Evolutionary conservation across 2,113 vertebrate genomes (phyloP).

Genomic region (Onychorhynchus coronatus): DNA sequence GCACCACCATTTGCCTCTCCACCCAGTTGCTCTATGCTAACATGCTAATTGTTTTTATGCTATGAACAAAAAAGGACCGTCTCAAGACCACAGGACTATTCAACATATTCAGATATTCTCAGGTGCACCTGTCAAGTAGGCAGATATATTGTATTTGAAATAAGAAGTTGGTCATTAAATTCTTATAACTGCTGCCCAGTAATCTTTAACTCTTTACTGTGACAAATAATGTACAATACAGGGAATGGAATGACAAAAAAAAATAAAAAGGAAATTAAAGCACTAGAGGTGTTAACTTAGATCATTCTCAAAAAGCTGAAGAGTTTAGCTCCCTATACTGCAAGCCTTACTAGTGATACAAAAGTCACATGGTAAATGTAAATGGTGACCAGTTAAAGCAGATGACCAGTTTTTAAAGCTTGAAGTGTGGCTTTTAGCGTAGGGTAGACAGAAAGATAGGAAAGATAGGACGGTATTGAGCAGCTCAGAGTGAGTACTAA

Average conservation of each 20-base stretch:
- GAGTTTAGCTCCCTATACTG: not conserved
- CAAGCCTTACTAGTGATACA: not conserved
- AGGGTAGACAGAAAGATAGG: not conserved
- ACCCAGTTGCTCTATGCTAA: not conserved
- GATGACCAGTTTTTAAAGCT: not conserved
- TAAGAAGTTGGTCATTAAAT: not conserved
- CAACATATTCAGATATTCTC: not conserved
- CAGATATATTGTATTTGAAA: not conserved
- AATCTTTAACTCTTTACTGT: not conserved
- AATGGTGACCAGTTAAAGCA: not conserved
- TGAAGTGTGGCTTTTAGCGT: not conserved
- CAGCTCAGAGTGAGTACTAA: not conserved
- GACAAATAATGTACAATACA: not conserved
- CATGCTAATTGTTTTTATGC: not conserved
- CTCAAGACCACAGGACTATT: not conserved
- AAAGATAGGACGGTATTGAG: rapidly evolving
- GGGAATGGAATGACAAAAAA: not conserved
- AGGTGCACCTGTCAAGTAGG: not conserved
- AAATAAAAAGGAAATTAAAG: not conserved
- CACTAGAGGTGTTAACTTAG: not conserved
- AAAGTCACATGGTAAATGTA: not conserved
- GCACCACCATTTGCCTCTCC: not conserved
- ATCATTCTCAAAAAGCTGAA: not conserved
- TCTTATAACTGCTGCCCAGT: not conserved
- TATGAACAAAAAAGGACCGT: not conserved